These are phyloP conservation scores for Pungitius pungitius DNA, from an alignment of 2,113 vertebrate genomes.

Conservation along the genomic window DNA sequence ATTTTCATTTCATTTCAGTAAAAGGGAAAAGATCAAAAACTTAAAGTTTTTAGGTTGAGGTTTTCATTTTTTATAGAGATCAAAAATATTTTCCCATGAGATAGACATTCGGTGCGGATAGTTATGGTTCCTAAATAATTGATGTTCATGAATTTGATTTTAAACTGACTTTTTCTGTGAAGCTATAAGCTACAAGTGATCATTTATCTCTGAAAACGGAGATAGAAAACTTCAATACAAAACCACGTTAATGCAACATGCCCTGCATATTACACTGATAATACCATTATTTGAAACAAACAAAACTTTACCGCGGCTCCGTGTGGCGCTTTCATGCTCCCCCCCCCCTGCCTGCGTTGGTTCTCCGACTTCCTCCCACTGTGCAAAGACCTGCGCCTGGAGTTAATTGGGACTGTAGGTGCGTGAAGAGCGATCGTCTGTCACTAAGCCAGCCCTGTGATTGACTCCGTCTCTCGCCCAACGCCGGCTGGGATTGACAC, in stretches of 20 bases:
- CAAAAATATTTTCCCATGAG: background rate
- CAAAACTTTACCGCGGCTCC: background rate
- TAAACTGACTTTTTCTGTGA: background rate
- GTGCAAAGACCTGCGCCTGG: no score
- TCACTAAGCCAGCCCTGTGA: no score
- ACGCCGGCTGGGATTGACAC: no score
- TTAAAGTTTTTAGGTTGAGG: background rate
- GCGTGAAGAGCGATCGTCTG: no score
- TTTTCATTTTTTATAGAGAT: background rate
- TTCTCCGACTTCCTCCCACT: no score
- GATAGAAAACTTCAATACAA: background rate
- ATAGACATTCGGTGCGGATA: background rate
- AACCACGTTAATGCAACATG: background rate
- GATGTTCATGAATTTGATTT: background rate
- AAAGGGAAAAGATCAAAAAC: constrained; percentile 5
- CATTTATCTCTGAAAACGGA: background rate
- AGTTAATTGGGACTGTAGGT: no score
- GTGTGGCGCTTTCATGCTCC: no score
- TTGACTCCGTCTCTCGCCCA: no score
- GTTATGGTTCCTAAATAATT: background rate
- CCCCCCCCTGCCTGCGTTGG: no score
- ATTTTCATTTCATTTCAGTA: constrained; percentile 10
- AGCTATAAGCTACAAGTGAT: background rate
- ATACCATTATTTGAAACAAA: background rate
- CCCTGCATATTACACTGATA: background rate